Evolutionary conservation across 2,888 invertebrate species (phyloP).

Genomic region (Protonemura montana): DNA sequence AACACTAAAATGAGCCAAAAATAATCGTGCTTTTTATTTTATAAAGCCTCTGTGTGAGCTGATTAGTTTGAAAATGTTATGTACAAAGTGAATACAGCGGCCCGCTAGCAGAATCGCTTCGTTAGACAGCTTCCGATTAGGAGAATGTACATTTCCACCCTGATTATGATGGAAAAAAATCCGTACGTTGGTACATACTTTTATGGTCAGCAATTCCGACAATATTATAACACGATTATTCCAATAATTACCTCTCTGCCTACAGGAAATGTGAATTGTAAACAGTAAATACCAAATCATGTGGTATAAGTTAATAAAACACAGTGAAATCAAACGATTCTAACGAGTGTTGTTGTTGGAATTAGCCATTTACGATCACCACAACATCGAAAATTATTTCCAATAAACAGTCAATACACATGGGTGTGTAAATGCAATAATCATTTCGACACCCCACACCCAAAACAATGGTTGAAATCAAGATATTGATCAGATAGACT

Average conservation of each 20-base stretch:
- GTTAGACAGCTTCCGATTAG: neutral
- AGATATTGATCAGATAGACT: constrained; percentile 12
- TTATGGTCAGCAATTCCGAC: neutral
- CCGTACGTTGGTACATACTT: neutral
- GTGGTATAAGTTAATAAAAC: neutral
- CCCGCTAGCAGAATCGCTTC: neutral
- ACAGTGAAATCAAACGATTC: neutral
- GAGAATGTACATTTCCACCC: too few species aligned
- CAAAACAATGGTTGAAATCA: neutral
- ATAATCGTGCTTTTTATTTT: neutral
- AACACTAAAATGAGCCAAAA: neutral
- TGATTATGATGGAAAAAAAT: too few species aligned
- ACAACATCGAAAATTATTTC: constrained; percentile 12
- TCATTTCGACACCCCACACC: neutral
- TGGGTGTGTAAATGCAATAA: neutral
- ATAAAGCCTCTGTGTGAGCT: neutral
- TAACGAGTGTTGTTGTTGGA: constrained; percentile 7
- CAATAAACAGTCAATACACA: neutral
- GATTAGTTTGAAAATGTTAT: neutral
- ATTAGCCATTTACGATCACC: neutral
- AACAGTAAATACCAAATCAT: constrained; percentile 12
- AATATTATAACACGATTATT: neutral
- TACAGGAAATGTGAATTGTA: constrained; percentile 21
- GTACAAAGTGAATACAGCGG: neutral
- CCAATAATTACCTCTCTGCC: neutral